Percentiles rank a stretch among this genome's conserved stretches.
phyloP scores from a whole-genome alignment of 2,797 vertebrate species.

The Pelochelys cantorii region DNA sequence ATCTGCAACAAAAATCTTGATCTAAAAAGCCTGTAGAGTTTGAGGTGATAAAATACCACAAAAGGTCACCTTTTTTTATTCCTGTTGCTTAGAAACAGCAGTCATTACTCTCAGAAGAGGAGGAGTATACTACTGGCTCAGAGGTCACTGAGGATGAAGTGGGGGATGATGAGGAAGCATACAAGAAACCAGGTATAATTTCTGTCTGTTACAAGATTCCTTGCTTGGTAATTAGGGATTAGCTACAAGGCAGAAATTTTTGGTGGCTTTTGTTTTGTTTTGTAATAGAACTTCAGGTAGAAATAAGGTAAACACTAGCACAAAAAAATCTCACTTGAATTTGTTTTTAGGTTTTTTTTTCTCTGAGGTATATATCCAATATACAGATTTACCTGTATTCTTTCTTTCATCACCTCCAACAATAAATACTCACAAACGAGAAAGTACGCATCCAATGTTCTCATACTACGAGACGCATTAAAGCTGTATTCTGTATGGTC shows the following conservation, averaged over 20 bases:
- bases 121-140: constrained; percentile 97
- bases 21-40: background rate
- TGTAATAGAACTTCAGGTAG: background rate
- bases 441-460: background rate
- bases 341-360: background rate
- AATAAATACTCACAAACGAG: background rate
- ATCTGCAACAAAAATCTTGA: background rate
- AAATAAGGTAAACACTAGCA: background rate
- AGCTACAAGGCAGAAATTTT: background rate
- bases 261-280: background rate
- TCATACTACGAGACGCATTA: background rate
- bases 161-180: constrained; percentile 96
- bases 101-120: constrained; percentile 93
- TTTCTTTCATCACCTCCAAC: fast-evolving
- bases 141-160: constrained; percentile 99
- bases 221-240: background rate
- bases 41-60: background rate
- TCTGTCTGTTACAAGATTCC: background rate
- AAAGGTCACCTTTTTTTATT: background rate
- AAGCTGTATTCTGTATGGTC: background rate
- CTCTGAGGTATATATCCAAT: background rate
- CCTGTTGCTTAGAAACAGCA: constrained; percentile 88
- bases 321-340: background rate
- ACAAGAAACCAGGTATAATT: constrained; percentile 90
- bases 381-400: background rate